Percentiles rank a stretch among this genome's conserved stretches.
These are phyloP conservation scores for Melanaphis sacchari DNA, from an alignment of 1,140 invertebrate genomes.

Conservation along the genomic window DNA sequence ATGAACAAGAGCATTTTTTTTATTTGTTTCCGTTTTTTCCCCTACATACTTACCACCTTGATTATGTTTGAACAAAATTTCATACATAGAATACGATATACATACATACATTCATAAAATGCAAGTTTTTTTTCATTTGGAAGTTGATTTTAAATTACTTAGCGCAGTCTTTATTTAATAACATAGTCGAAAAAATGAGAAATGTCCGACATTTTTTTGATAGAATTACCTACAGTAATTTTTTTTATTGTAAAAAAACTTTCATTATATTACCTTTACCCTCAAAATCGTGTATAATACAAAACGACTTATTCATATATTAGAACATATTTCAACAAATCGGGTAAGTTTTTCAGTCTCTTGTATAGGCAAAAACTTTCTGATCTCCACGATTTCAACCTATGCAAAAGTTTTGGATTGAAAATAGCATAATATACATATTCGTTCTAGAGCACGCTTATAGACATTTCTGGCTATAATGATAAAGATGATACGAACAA, in stretches of 20 bases:
- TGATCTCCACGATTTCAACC: not conserved
- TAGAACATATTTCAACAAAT: not conserved
- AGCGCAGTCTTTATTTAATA: not conserved
- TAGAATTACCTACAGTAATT: not conserved
- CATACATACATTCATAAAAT: not conserved
- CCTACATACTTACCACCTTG: not conserved
- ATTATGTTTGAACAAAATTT: slow-evolving; percentile 6
- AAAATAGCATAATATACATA: slow-evolving; percentile 16
- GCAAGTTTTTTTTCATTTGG: slow-evolving; percentile 1
- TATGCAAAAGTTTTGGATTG: slow-evolving; percentile 7
- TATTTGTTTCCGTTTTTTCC: not conserved
- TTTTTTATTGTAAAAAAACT: slow-evolving; percentile 18
- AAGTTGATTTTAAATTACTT: not conserved
- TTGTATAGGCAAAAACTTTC: not conserved
- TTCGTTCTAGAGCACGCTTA: not conserved
- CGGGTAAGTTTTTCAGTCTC: not conserved
- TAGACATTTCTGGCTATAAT: not conserved
- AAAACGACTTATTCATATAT: slow-evolving; percentile 10
- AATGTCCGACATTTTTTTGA: not conserved
- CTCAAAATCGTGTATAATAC: not conserved
- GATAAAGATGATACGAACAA: not conserved
- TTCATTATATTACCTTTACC: not conserved
- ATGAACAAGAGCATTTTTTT: not conserved
- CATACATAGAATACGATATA: not conserved
- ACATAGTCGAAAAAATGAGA: not conserved